A percentile compares a stretch with the other conserved stretches of the same genome.
phyloP scores from a whole-genome alignment of 1,140 invertebrate genomes.

The Meloidogyne exigua region DNA sequence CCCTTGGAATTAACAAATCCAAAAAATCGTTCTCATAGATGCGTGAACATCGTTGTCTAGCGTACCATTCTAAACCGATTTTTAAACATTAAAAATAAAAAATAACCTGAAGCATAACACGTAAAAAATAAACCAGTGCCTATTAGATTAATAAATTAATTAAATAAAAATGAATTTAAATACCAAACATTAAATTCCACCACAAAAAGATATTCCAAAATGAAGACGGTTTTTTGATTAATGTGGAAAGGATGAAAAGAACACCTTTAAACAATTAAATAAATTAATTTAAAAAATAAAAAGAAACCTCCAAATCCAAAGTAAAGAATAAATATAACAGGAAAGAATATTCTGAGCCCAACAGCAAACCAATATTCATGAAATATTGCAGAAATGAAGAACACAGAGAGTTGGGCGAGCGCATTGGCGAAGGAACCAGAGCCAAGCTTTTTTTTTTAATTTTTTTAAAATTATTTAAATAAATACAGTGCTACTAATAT shows the following conservation, averaged over 20 bases:
- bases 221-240: slow-evolving; percentile 46
- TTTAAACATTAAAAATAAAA: neutral
- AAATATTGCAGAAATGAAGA: slow-evolving; percentile 72
- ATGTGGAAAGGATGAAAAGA: slow-evolving; percentile 57
- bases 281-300: slow-evolving; percentile 48
- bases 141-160: slow-evolving; percentile 25
- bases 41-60: slow-evolving; percentile 48
- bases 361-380: slow-evolving; percentile 82
- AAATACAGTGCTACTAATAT: slow-evolving; percentile 69
- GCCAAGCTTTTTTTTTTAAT: slow-evolving; percentile 50
- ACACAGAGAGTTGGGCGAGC: slow-evolving; percentile 68
- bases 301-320: slow-evolving; percentile 56
- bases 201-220: slow-evolving; percentile 59
- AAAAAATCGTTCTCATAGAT: slow-evolving; percentile 34
- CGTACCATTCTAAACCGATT: slow-evolving; percentile 56
- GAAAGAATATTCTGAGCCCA: slow-evolving; percentile 80
- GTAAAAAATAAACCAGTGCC: slow-evolving; percentile 60
- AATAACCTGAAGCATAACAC: slow-evolving; percentile 43
- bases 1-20: slow-evolving; percentile 43
- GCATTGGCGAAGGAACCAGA: slow-evolving; percentile 43
- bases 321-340: slow-evolving; percentile 73
- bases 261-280: slow-evolving; percentile 43
- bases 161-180: slow-evolving; percentile 9
- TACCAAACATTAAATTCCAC: slow-evolving; percentile 62
- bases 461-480: slow-evolving; percentile 10